Percentiles rank a stretch among this genome's conserved stretches.
phyloP scores from a whole-genome alignment of 1,140 invertebrate genomes.

The Drosophila mojavensis region DNA sequence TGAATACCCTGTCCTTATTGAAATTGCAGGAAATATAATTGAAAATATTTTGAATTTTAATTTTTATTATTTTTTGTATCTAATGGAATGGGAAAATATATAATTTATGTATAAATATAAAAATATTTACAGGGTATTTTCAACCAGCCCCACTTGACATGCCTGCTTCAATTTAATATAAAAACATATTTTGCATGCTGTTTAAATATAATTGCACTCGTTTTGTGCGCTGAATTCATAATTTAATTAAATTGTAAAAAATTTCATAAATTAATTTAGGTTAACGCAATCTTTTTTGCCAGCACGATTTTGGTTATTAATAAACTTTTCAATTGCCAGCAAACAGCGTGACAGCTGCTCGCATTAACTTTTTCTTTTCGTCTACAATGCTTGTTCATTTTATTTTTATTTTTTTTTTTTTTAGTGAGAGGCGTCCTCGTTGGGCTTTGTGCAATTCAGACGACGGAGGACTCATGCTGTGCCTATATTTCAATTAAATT shows the following conservation, averaged over 20 bases:
- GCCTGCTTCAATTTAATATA: constrained; percentile 69
- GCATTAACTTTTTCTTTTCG: constrained; percentile 64
- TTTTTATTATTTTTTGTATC: too few species aligned
- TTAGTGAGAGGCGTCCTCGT: background rate
- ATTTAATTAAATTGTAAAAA: constrained; percentile 75
- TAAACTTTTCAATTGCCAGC: constrained; percentile 77
- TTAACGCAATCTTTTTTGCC: constrained; percentile 41
- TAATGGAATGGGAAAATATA: too few species aligned
- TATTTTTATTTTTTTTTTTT: background rate
- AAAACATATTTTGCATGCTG: constrained; percentile 74
- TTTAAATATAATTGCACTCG: constrained; percentile 76
- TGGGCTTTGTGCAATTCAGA: background rate
- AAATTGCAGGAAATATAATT: background rate
- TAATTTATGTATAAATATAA: too few species aligned
- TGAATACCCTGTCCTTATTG: too few species aligned
- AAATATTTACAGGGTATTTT: background rate
- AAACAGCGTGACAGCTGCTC: constrained; percentile 70
- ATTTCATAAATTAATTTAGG: constrained; percentile 37
- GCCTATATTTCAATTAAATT: too few species aligned
- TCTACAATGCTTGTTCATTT: background rate
- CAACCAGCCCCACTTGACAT: background rate
- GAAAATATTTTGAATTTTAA: too few species aligned
- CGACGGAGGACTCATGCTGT: too few species aligned
- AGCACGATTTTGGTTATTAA: constrained; percentile 67
- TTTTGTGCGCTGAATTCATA: constrained; percentile 40